Percentiles rank a stretch among this genome's conserved stretches.
These are phyloP conservation scores for Rachycentron canadum DNA, from an alignment of 2,797 vertebrate genomes.

Conservation along the genomic window DNA sequence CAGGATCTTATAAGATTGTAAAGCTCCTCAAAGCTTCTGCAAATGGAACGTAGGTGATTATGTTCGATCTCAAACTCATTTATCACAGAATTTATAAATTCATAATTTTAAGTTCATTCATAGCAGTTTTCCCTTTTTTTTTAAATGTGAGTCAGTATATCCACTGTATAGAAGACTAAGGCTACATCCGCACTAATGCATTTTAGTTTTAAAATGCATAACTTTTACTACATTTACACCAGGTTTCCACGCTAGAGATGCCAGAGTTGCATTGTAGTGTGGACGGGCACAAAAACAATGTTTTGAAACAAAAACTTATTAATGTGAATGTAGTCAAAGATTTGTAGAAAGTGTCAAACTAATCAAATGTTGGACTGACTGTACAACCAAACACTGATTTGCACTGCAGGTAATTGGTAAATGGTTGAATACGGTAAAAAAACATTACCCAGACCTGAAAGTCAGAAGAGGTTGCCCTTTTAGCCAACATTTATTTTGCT, in stretches of 20 bases:
- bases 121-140: background rate
- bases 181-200: too few species aligned
- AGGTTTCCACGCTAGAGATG: too few species aligned
- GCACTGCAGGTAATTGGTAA: conserved; percentile 11
- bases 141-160: background rate
- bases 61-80: background rate
- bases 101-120: too few species aligned
- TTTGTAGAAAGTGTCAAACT: conserved; percentile 7
- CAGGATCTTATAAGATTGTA: background rate
- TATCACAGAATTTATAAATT: background rate
- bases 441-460: background rate
- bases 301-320: too few species aligned
- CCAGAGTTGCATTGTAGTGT: too few species aligned
- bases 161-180: background rate
- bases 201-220: too few species aligned
- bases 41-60: too few species aligned
- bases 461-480: background rate
- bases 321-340: background rate
- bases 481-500: background rate
- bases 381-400: conserved; percentile 4
- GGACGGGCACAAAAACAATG: too few species aligned
- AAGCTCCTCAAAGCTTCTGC: background rate
- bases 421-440: conserved; percentile 14
- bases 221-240: too few species aligned
- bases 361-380: background rate